Evolutionary conservation across 2,888 invertebrate species (phyloP), one percentile per base, ranked within the genome.

Genomic region (Ceramica pisi): DNA sequence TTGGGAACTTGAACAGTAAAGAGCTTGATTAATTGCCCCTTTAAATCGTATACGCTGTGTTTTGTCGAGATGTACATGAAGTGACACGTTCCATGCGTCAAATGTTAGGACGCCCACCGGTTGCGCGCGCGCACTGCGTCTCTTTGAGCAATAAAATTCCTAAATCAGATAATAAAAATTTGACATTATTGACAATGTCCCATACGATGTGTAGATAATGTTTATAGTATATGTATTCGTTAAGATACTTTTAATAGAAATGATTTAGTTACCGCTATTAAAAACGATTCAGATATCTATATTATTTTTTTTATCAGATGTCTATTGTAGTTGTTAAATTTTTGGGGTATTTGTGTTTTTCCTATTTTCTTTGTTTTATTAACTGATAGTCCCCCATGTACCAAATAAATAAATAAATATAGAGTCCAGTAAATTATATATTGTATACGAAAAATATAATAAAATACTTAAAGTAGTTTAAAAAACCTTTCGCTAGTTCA

Each of bases 111-210:
- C 93, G 90, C 92, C 92, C 92, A 92, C 92, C 84, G 81, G 57
- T 50, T 2, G 46, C 69, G 57, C 71, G 50, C 65, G 71, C 78
- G 78, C 60, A 81, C 80, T 62, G 59, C 83, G 81, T 87, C 84
- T 80, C 86, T 91, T 90, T 85, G 73, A 80, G 85, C 84, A 82
- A 90, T 94, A 94, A 94, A 94, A 92, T 88, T 88, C 89, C 88
- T 85, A 91, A 92, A 92, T 92, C 89, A 86, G 90, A 89, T 88
- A 92, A 89, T 93, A 93, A 93, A 92, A 90, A 83, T 83, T 86
- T 88, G 76, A 93, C 90, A 91, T 93, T 93, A 93, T 92, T 90
- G 91, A 89, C 88, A 90, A 87, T 90, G 90, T 87, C 84, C 62
- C 80, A 72, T 84, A 82, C 82, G 86, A 87, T 83, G 82, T 83